A percentile compares a stretch with the other conserved stretches of the same genome.
These are phyloP conservation scores for Himantopus leucocephalus DNA, from an alignment of 2,113 vertebrate species.

Conservation along the genomic window DNA sequence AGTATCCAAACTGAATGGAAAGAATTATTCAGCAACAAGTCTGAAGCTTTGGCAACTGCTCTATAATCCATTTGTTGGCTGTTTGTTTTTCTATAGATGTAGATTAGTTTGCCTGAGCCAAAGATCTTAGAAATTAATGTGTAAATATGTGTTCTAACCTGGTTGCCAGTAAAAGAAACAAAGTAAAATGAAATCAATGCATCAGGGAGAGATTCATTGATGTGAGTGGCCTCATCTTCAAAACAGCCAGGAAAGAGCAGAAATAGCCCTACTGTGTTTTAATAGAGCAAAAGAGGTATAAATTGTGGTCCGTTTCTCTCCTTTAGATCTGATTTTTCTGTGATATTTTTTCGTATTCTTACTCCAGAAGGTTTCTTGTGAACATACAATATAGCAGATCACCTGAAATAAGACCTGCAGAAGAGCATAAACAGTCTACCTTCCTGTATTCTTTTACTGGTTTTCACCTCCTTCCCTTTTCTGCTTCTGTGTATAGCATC, in stretches of 20 bases:
- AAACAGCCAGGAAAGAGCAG: background rate
- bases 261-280: background rate
- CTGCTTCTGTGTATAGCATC: background rate
- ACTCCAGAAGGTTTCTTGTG: background rate
- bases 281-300: background rate
- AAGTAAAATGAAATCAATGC: slow-evolving; percentile 32
- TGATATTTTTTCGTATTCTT: background rate
- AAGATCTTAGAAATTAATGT: slow-evolving; percentile 34
- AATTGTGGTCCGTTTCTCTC: background rate
- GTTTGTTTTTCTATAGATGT: slow-evolving; percentile 49
- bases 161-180: slow-evolving; percentile 32
- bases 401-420: background rate
- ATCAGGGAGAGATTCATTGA: background rate
- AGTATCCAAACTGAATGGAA: slow-evolving; percentile 26
- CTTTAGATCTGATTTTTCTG: background rate
- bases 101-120: slow-evolving; percentile 46
- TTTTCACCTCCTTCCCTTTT: background rate
- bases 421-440: background rate
- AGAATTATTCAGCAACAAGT: slow-evolving; percentile 15
- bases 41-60: slow-evolving; percentile 36
- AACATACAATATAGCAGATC: background rate
- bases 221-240: background rate
- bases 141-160: slow-evolving; percentile 44
- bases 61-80: slow-evolving; percentile 45
- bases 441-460: background rate